Base-by-base conservation (phyloP, 92 coral and sea anemone genomes). In the Epizoanthus fatuus region DNA sequence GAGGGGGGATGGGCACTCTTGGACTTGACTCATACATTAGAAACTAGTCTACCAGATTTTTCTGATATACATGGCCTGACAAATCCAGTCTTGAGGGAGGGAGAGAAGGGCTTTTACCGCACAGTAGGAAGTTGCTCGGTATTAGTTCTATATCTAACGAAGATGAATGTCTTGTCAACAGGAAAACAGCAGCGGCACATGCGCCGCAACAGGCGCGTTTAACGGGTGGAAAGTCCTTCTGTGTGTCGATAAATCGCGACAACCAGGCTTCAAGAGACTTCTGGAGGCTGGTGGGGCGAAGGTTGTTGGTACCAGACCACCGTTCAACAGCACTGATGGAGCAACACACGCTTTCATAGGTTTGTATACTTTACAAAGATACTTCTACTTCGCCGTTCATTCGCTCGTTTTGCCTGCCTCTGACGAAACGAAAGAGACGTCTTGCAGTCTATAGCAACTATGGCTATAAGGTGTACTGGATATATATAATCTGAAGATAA, bases 271-370 rank as follows among this genome's bases (percentile, higher is more conserved):
- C 42, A 88, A 88, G 70, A 86, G 99, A 56, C 81, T 97, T 57
- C 80, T 97, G 10, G 97, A 97, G 72, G 95, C 99, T 35, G 99
- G 98, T 1, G 99, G 99, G 42, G 99, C 97, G n/a, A 86, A 91
- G 62, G 99, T 96, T 37, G 84, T 90, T 8, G 94, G 92, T 4
- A 68, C 74, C 54, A 85, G 91, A 35, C 97, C 99, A 7, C 99
- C 99, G 7, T 95, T 94, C 74, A 92, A 59, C 60, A 88, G 84
- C 83, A 89, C 87, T 20, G 88, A 76, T 29, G 90, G 90, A 32
- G 93, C 85, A 7, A 84, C 98, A 6, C 99, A 96, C 80, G 98
- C 98, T 14, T 96, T 96, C 74, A 75, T 96, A 47, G 98, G 99
- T 96, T 82, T 83, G 99, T 84, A 2, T 73, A 47, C 52, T 47